Conservation (phyloP, 2,113 vertebrate genomes). For the Noturus placidus region DNA sequence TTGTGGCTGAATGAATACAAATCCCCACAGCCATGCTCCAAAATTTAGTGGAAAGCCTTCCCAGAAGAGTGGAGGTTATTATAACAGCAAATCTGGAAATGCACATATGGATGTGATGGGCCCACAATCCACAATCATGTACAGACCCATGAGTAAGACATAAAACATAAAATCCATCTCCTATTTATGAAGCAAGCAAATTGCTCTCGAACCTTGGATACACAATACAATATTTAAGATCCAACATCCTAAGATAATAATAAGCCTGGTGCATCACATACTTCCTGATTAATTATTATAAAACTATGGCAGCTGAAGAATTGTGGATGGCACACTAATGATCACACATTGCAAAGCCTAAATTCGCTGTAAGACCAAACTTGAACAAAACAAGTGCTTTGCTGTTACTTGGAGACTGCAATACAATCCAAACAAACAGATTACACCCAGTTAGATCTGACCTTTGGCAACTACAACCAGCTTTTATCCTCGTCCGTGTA, state of each 20-base stretch:
- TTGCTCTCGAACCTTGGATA: not conserved
- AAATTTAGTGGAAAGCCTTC: not conserved
- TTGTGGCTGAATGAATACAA: not conserved
- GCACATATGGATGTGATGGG: not conserved
- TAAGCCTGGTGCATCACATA: not conserved
- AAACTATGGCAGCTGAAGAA: not conserved
- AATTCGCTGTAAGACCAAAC: not conserved
- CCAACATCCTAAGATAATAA: not conserved
- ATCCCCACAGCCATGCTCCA: not conserved
- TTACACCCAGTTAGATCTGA: not conserved
- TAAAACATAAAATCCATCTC: not conserved
- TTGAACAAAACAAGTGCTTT: not conserved
- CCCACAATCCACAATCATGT: not conserved
- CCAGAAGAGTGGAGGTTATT: not conserved
- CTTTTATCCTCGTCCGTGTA: not conserved
- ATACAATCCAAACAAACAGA: not conserved
- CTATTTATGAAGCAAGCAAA: not conserved
- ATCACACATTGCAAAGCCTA: not conserved
- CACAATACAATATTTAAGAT: not conserved
- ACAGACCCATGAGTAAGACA: not conserved
- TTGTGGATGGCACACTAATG: not conserved
- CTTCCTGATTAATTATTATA: not conserved
- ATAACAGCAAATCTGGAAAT: not conserved
- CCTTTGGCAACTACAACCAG: slow-evolving; percentile 2
- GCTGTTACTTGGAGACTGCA: slow-evolving; percentile 9